These are phyloP conservation scores for Theocolax elegans DNA, from an alignment of 1,140 invertebrate genomes.

Conservation along the genomic window DNA sequence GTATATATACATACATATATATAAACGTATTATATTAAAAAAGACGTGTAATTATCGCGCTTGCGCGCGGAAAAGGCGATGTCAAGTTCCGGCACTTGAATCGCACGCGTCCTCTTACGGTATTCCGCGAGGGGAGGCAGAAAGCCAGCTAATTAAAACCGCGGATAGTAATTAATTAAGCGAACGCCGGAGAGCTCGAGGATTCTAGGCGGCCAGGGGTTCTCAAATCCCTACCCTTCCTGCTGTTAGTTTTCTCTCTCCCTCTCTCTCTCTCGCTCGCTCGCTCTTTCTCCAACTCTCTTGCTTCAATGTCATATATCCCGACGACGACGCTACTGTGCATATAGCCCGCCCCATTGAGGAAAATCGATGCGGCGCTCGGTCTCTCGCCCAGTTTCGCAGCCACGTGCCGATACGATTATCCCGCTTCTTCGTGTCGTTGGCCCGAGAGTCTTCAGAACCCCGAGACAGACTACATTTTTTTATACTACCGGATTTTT, in stretches of 20 bases:
- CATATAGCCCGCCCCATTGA: constrained; percentile 18
- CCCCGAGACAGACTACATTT: too few species aligned
- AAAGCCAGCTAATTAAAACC: constrained; percentile 66
- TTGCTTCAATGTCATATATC: constrained; percentile 21
- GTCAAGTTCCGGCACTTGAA: too few species aligned
- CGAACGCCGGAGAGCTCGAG: constrained; percentile 60
- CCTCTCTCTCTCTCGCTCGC: neutral
- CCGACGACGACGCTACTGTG: neutral
- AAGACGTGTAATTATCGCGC: constrained; percentile 18
- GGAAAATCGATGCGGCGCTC: constrained; percentile 41
- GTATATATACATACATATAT: too few species aligned
- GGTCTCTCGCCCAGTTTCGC: neutral
- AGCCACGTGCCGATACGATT: constrained; percentile 26
- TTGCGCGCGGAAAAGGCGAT: neutral
- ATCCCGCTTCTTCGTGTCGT: constrained; percentile 10
- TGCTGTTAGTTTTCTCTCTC: too few species aligned
- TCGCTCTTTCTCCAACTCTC: neutral
- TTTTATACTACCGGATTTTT: too few species aligned
- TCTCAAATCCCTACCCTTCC: constrained; percentile 52
- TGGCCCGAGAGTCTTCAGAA: too few species aligned
- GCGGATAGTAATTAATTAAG: constrained; percentile 69
- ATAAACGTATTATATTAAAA: too few species aligned
- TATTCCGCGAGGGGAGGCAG: constrained; percentile 39
- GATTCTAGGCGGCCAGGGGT: constrained; percentile 60
- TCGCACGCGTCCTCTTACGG: constrained; percentile 3